Base-by-base conservation (phyloP, 64 coral and sea anemone genomes). In the Actinia equina region DNA sequence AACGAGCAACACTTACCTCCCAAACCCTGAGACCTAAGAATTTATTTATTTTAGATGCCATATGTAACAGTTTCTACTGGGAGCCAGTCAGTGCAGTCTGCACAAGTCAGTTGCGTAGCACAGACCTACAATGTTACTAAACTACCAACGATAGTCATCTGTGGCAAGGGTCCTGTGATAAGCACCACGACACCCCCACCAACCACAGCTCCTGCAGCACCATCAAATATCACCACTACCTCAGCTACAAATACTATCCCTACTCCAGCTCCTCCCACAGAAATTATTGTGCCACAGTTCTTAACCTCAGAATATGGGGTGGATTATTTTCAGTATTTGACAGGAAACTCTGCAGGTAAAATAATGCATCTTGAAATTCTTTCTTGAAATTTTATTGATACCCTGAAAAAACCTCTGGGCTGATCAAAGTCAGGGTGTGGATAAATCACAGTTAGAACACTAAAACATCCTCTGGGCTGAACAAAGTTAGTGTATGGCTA, bases 81-180 rank as follows among this genome's bases (percentile, higher is more conserved):
- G 18, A 30, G 0, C 25, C 44, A 25, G 26, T 52, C 83, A 37
- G 30, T 37, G 30, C 17, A 25, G n/a, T 79, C 84, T 70, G 77
- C 87, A 8, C 90, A 83, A 83, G 85, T 92, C 22, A 77, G 65
- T 11, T 92, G 90, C 43, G 80, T 59, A 43, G 90, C 90, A 92
- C 85, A 92, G 59, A 87, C 90, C 13, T 65, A 60, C 45, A 92
- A 87, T 41, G 10, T 54, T 25, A 87, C 90, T 15, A 61, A 2
- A 19, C 25, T 53, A 18, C 16, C 45, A 18, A 22, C 54, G 0
- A n/a, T 27, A 42, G 43, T 63, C 30, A 85, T 63, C 55, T 85
- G 83, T 85, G 83, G 83, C 2, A 59, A 59, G 18, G 30, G 17
- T 22, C 6, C 83, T 22, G 69, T 74, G 26, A 42, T 7, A 52